Conservation (phyloP, 2,113 vertebrate genomes). For the Elanoides forficatus region DNA sequence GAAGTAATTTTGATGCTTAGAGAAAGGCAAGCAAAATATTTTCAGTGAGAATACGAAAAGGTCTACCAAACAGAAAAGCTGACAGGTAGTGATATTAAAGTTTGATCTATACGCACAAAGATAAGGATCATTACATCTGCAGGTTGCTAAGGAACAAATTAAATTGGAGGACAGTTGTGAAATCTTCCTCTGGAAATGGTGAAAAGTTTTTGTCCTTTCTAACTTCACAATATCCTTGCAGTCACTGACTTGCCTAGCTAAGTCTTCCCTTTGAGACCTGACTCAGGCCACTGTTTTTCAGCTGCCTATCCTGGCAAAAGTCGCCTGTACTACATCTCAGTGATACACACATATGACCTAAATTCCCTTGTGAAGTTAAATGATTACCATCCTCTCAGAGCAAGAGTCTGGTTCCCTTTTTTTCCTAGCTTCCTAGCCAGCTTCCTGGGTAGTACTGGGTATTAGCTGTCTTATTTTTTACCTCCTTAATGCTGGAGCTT, state of each 20-base stretch:
- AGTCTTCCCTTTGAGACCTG: background rate
- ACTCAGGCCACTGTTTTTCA: background rate
- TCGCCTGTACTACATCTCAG: background rate
- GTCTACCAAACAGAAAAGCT: background rate
- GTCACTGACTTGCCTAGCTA: background rate
- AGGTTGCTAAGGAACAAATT: conserved; percentile 22
- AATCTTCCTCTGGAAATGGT: background rate
- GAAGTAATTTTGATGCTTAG: background rate
- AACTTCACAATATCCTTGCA: background rate
- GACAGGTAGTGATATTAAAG: conserved; percentile 20
- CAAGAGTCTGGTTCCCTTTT: background rate
- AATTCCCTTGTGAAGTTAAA: background rate
- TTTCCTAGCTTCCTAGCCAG: background rate
- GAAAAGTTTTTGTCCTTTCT: background rate
- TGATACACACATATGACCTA: background rate
- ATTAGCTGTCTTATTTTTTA: background rate
- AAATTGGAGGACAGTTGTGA: background rate
- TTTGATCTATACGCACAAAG: background rate
- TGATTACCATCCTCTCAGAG: background rate
- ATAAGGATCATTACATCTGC: background rate
- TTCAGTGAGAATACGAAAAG: conserved; percentile 19
- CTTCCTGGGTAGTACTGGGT: background rate
- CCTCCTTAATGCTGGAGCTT: background rate
- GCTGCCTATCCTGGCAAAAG: background rate
- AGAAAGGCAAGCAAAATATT: background rate